Conservation (phyloP, 2,113 vertebrate species). For the Prionailurus bengalensis region DNA sequence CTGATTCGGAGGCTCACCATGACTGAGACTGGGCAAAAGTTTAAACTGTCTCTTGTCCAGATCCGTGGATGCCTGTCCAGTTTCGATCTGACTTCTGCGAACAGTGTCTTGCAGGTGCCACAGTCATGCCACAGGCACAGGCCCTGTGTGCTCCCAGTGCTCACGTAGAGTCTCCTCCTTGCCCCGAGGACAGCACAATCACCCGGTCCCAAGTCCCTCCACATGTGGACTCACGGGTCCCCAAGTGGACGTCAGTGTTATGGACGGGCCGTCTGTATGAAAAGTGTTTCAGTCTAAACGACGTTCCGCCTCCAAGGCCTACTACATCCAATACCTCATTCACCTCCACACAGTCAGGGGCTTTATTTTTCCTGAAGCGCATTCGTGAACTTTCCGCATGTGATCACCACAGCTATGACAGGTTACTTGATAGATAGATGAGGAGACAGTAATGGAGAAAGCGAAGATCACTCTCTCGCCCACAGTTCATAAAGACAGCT, state of each 20-base stretch:
- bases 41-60: background rate
- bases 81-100: too few species aligned
- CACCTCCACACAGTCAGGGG: background rate
- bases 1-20: background rate
- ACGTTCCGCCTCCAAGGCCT: background rate
- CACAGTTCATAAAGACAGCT: background rate
- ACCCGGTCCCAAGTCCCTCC: too few species aligned
- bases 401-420: background rate
- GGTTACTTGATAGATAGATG: fast-evolving
- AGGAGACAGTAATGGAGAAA: fast-evolving
- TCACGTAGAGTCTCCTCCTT: background rate
- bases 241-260: background rate
- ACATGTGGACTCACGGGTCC: too few species aligned
- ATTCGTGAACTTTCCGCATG: background rate
- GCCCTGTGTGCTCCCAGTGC: background rate
- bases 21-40: background rate
- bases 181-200: background rate
- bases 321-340: fast-evolving
- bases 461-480: fast-evolving
- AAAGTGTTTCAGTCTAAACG: background rate
- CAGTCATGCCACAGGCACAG: too few species aligned
- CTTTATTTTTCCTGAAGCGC: background rate
- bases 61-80: background rate
- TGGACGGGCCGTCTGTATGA: background rate
- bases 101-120: too few species aligned